Evolutionary conservation across 1,140 invertebrate genomes (phyloP), one percentile per base, ranked within the genome.

Genomic region (Tenebrio molitor): DNA sequence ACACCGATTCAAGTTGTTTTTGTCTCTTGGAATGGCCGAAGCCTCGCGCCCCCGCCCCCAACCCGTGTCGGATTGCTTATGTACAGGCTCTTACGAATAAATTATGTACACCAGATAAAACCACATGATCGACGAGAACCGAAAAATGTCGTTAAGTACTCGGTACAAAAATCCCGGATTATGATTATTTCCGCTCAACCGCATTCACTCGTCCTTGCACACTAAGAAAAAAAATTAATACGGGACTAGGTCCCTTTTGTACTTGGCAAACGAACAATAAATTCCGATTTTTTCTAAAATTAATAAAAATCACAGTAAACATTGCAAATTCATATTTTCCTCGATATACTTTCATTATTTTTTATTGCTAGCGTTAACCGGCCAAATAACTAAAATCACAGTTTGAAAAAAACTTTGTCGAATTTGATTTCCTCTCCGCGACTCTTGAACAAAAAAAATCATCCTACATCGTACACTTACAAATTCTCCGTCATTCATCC

Each of bases 241-340:
- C 39, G 39, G 62, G 62, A 19, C 33, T 39, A 16, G 29, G 1
- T 25, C 50, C 50, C 21, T 21, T 65, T 65, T 65, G 62, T 65
- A 65, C 62, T 65, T 65, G 21, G 33, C 25, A 50, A 68, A 68
- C 41, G 8, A 68, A 50, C 16, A 50, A 68, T 44, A 67, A 58
- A 73, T 23, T 23, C 19, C 53, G 23, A 69, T 36, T 53, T 71
- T 42, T 64, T 62, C 39, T 53, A 29, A 62, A 75, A 73, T 62
- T 69, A 70, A 69, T 58, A 36, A 71, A 62, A 74, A 77, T 77
- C 75, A 77, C 75, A 77, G 75, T 69, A 39, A 72, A 34, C 73
- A 74, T 76, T 77, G 75, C 74, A 74, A 70, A 66, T 44, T 65
- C 10, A 63, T 65, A 33, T 66, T 58, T 58, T 58, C 15, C 21